Percentiles rank a stretch among this genome's conserved stretches.
Evolutionary conservation across 2,113 vertebrate genomes (phyloP).

Genomic region (Ovis canadensis): DNA sequence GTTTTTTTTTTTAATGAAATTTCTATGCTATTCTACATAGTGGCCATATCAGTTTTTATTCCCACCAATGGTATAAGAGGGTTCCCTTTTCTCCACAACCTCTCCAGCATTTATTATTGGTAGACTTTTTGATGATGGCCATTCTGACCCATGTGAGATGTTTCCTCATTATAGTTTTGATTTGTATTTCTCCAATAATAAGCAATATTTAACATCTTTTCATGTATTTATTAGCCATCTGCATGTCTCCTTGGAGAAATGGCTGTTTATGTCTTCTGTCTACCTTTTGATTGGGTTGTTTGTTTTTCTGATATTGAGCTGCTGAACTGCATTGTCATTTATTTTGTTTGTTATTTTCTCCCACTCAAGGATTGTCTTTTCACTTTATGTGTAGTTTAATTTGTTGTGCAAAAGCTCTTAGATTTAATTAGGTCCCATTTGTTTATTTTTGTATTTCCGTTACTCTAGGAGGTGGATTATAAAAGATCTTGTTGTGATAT

Average conservation of each 20-base stretch:
- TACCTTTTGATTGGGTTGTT: background rate
- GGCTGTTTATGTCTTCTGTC: background rate
- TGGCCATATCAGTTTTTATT: background rate
- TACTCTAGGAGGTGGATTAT: background rate
- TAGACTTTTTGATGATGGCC: background rate
- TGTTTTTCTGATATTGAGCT: background rate
- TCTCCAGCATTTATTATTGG: background rate
- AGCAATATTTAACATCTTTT: background rate
- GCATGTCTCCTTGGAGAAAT: background rate
- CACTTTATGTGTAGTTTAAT: background rate
- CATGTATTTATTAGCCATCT: background rate
- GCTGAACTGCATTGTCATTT: background rate
- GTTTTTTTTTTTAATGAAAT: background rate
- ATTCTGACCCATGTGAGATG: background rate
- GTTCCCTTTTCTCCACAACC: background rate
- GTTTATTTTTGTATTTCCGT: background rate
- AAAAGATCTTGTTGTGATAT: background rate
- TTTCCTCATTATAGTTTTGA: background rate
- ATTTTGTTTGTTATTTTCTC: background rate
- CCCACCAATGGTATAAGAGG: background rate
- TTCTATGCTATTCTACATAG: background rate
- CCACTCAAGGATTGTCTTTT: background rate
- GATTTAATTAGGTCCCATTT: background rate
- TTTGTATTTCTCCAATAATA: background rate
- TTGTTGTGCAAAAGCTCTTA: background rate